These are phyloP conservation scores for Chironomus tepperi DNA, from an alignment of 1,140 invertebrate genomes.

Conservation along the genomic window DNA sequence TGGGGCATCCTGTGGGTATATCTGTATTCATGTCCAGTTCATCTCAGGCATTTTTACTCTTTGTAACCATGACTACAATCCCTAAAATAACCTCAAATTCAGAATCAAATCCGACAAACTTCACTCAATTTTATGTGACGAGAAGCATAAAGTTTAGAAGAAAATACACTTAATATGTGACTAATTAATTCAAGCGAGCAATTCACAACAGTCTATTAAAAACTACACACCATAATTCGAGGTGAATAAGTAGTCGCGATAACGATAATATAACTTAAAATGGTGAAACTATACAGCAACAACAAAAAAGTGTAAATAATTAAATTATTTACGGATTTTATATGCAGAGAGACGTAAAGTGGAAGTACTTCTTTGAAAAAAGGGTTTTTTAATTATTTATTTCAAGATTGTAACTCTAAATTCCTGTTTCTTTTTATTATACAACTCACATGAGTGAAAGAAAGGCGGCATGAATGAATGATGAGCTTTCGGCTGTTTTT, in stretches of 20 bases:
- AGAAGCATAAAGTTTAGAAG: no score
- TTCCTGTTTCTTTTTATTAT: not conserved
- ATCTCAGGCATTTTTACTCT: no score
- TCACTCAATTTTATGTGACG: no score
- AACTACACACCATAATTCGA: not conserved
- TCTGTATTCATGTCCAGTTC: no score
- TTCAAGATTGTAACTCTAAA: not conserved
- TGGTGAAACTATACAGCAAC: not conserved
- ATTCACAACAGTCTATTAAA: not conserved
- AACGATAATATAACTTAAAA: not conserved
- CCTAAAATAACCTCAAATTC: no score
- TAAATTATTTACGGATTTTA: slow-evolving; percentile 2
- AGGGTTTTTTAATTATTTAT: not conserved
- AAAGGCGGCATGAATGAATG: not conserved
- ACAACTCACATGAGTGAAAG: not conserved
- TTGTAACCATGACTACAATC: no score
- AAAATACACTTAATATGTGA: not conserved
- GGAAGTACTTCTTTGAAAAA: not conserved
- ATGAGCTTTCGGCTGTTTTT: not conserved
- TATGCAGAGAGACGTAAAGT: no score
- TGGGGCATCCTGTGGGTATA: no score
- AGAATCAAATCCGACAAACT: no score
- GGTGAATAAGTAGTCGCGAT: not conserved
- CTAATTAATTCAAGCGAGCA: not conserved
- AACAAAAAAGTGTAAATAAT: slow-evolving; percentile 5